These are phyloP conservation scores for Xestia rhomboidea DNA, from an alignment of 2,888 invertebrate species.

Conservation along the genomic window DNA sequence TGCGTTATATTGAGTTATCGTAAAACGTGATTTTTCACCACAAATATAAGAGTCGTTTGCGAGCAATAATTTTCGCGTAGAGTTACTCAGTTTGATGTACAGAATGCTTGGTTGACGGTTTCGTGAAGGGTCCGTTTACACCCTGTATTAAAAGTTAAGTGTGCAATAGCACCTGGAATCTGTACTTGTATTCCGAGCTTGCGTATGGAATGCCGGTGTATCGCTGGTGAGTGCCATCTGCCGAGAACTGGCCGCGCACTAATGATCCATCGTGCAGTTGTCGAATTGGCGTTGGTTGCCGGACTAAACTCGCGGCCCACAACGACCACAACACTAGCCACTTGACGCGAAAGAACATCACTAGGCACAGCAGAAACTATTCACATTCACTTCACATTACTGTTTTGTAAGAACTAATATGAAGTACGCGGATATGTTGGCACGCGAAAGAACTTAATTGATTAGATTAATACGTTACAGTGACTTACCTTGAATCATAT, in stretches of 20 bases:
- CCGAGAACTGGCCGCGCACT: constrained; percentile 60
- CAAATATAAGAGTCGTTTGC: too few relatives aligned
- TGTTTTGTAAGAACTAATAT: neutral
- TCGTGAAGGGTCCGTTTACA: too few relatives aligned
- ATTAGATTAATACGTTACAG: neutral
- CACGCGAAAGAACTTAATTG: neutral
- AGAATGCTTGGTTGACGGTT: too few relatives aligned
- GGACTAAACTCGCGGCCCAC: constrained; percentile 42
- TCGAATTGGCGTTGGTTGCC: constrained; percentile 43
- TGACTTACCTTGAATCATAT: neutral
- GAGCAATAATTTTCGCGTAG: too few relatives aligned
- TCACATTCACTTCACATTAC: neutral
- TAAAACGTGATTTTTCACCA: too few relatives aligned
- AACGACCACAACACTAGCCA: constrained; percentile 47
- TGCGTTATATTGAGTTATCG: too few relatives aligned
- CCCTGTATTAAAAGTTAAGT: neutral
- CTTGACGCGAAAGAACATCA: constrained; percentile 33
- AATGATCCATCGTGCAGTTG: constrained; percentile 51
- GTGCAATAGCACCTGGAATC: constrained; percentile 53
- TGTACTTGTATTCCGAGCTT: constrained; percentile 53
- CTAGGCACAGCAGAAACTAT: neutral
- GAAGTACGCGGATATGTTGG: too few relatives aligned
- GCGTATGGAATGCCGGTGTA: constrained; percentile 70
- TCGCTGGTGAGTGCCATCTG: constrained; percentile 59
- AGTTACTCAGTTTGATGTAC: too few relatives aligned